Evolutionary conservation across 92 coral and sea anemone species (phyloP).

Genomic region (Scolanthus callimorphus): DNA sequence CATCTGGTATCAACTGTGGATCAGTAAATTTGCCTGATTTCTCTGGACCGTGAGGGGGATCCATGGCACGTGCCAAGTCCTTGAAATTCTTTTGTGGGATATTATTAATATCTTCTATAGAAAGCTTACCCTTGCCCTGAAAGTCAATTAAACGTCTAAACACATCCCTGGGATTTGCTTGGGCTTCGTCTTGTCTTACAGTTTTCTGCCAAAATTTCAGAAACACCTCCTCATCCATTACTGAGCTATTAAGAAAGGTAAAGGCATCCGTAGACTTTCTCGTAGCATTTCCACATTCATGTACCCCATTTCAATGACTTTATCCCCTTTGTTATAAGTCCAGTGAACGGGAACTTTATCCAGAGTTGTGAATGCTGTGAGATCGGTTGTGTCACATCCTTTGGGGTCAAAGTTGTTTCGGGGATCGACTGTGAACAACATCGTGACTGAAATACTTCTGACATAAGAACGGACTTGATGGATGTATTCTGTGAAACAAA

Average conservation of each 20-base stretch:
- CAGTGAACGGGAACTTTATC: constrained; percentile 88
- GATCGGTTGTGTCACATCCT: constrained; percentile 61
- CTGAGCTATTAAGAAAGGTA: constrained; percentile 32
- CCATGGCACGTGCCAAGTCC: constrained; percentile 70
- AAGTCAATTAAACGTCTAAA: constrained; percentile 45
- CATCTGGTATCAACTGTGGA: neutral
- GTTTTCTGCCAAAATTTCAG: constrained; percentile 47
- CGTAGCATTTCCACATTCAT: constrained; percentile 79
- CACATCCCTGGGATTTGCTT: constrained; percentile 28
- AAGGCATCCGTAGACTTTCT: constrained; percentile 39
- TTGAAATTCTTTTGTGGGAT: constrained; percentile 63
- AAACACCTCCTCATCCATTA: constrained; percentile 45
- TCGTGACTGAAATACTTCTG: constrained; percentile 89
- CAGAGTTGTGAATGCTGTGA: constrained; percentile 63
- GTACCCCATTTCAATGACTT: constrained; percentile 92
- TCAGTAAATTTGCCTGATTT: neutral
- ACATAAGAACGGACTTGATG: constrained; percentile 94
- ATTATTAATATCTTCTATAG: constrained; percentile 49
- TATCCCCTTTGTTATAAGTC: constrained; percentile 96
- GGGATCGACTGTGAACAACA: constrained; percentile 83
- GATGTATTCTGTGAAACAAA: constrained; percentile 81
- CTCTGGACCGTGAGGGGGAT: constrained; percentile 92
- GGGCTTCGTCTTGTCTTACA: constrained; percentile 30
- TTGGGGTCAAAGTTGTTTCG: constrained; percentile 51
- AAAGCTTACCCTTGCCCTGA: constrained; percentile 44